A percentile compares a stretch with the other conserved stretches of the same genome.
Evolutionary conservation across 2,888 invertebrate species (phyloP).

Genomic region (Yponomeuta evonymella): DNA sequence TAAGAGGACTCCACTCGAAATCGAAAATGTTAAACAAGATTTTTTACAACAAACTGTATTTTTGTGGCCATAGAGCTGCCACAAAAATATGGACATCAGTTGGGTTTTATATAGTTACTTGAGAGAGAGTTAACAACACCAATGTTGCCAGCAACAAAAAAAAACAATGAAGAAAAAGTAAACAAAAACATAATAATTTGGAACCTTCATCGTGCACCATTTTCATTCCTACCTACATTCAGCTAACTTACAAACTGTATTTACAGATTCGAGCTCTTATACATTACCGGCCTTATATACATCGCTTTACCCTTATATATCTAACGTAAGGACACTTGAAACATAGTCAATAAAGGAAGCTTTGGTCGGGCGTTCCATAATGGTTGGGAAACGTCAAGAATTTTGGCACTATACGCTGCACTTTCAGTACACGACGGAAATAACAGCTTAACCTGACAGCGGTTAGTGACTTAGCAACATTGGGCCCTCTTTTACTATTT

Average conservation of each 20-base stretch:
- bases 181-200: conserved; percentile 15
- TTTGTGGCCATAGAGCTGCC: too few relatives aligned
- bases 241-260: conserved; percentile 30
- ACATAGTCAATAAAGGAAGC: conserved; percentile 37
- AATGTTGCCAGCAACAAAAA: conserved; percentile 16
- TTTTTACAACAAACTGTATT: too few relatives aligned
- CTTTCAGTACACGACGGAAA: conserved; percentile 14
- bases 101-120: neutral
- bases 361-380: conserved; percentile 30
- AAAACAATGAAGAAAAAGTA: neutral
- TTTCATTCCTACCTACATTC: conserved; percentile 17
- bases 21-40: conserved; percentile 19
- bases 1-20: conserved; percentile 24
- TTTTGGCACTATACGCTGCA: conserved; percentile 27
- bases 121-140: conserved; percentile 8
- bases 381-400: conserved; percentile 17
- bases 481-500: neutral
- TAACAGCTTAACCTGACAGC: conserved; percentile 13
- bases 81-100: neutral
- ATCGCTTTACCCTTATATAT: conserved; percentile 39
- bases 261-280: conserved; percentile 47
- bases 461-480: conserved; percentile 12
- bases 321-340: conserved; percentile 67
- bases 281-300: conserved; percentile 30
- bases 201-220: conserved; percentile 8